Conservation (phyloP, 2,797 vertebrate genomes). For the Meda fulgida region DNA sequence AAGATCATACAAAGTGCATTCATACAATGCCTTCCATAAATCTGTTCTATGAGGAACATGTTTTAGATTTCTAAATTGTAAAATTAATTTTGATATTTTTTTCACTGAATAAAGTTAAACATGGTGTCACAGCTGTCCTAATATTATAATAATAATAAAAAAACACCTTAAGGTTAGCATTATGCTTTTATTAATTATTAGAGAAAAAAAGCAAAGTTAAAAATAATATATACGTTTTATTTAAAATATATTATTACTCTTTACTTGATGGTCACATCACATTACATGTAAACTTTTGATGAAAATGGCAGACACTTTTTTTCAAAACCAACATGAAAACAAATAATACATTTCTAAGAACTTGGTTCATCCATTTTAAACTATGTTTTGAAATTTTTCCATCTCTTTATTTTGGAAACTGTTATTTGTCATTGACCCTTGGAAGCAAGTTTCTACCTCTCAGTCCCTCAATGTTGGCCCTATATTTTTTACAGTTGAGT, state of each 20-base stretch:
- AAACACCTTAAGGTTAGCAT: background rate
- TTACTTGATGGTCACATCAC: background rate
- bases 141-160: background rate
- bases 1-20: background rate
- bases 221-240: background rate
- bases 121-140: background rate
- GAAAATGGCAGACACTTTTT: background rate
- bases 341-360: background rate
- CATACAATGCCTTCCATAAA: background rate
- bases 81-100: background rate
- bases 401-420: background rate
- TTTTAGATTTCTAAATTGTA: background rate
- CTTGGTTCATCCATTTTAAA: background rate
- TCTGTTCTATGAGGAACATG: background rate
- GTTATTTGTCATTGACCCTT: constrained; percentile 1
- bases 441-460: constrained; percentile 13
- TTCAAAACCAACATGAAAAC: background rate
- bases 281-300: background rate
- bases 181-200: background rate
- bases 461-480: constrained; percentile 48
- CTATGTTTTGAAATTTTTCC: background rate
- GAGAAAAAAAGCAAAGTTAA: background rate
- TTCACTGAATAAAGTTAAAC: background rate
- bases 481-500: constrained; percentile 55
- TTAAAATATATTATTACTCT: background rate